phyloP scores from a whole-genome alignment of 1,140 invertebrate genomes.

The Caenorhabditis inopinata region DNA sequence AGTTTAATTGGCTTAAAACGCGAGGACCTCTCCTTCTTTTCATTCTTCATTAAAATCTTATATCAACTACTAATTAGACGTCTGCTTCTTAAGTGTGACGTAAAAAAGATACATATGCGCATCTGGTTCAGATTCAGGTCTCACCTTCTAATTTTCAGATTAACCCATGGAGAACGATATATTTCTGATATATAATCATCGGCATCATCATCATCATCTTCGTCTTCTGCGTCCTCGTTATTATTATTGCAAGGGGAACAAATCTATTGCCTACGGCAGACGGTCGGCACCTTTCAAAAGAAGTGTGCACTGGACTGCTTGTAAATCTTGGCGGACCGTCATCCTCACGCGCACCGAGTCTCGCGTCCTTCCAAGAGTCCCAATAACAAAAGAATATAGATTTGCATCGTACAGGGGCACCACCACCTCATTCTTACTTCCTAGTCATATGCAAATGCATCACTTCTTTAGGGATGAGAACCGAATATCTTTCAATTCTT shows the following conservation, averaged over 20 bases:
- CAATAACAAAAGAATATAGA: conserved; percentile 22
- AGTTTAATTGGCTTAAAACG: conserved; percentile 24
- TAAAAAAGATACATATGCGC: not conserved
- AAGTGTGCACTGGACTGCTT: conserved; percentile 21
- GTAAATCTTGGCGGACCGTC: conserved; percentile 25
- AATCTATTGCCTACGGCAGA: conserved; percentile 11
- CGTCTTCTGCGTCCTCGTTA: not conserved
- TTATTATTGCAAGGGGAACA: conserved; percentile 17
- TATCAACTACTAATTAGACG: conserved; percentile 23
- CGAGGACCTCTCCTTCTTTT: not conserved
- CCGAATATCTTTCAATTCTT: not conserved
- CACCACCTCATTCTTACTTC: not conserved
- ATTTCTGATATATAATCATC: not conserved
- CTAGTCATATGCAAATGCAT: conserved; percentile 20
- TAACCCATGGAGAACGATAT: conserved; percentile 9
- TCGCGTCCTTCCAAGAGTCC: conserved; percentile 27
- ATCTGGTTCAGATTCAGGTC: not conserved
- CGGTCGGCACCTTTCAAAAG: conserved; percentile 31
- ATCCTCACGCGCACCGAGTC: not conserved
- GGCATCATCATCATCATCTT: not conserved
- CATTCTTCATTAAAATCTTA: conserved; percentile 17
- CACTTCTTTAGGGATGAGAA: not conserved
- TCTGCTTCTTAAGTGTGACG: too few species aligned
- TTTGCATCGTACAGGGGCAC: not conserved
- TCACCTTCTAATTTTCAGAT: conserved; percentile 25